phyloP scores from a whole-genome alignment of 2,888 invertebrate genomes.

The Eucriotettix oculatus region DNA sequence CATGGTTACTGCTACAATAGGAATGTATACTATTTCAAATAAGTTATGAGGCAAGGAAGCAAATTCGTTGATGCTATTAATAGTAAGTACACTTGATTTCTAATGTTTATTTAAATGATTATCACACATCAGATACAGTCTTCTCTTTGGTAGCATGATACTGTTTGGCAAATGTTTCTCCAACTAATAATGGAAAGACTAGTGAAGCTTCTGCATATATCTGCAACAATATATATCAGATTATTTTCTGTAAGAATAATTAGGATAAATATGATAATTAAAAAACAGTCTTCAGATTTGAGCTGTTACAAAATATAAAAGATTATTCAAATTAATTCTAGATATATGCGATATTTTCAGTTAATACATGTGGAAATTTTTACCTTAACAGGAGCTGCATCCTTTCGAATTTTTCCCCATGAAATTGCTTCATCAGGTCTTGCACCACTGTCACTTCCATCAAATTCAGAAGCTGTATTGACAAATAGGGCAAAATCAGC shows the following conservation, averaged over 20 bases:
- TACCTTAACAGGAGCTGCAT: conserved; percentile 79
- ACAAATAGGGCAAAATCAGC: conserved; percentile 90
- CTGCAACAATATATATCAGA: conserved; percentile 23
- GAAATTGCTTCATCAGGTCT: conserved; percentile 96
- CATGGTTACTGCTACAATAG: too few species aligned
- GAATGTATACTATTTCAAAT: too few species aligned
- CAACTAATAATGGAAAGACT: conserved; percentile 86
- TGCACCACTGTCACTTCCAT: conserved; percentile 96
- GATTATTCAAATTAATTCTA: too few species aligned
- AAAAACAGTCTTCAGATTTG: too few species aligned
- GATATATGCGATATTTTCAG: too few species aligned
- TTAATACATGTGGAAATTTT: too few species aligned
- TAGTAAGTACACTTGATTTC: too few species aligned
- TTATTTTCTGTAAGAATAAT: background rate
- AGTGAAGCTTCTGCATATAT: conserved; percentile 86
- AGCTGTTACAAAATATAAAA: too few species aligned
- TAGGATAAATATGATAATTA: background rate
- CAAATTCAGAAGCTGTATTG: conserved; percentile 91
- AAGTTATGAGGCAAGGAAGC: conserved; percentile 18
- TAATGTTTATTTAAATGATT: too few species aligned
- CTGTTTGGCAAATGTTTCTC: conserved; percentile 83
- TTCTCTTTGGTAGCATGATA: conserved; percentile 18
- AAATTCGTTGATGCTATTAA: too few species aligned
- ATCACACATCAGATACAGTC: conserved; percentile 18
- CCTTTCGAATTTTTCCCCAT: conserved; percentile 92